Evolutionary conservation across 2,113 vertebrate genomes (phyloP).

Genomic region (Microtus oregoni): DNA sequence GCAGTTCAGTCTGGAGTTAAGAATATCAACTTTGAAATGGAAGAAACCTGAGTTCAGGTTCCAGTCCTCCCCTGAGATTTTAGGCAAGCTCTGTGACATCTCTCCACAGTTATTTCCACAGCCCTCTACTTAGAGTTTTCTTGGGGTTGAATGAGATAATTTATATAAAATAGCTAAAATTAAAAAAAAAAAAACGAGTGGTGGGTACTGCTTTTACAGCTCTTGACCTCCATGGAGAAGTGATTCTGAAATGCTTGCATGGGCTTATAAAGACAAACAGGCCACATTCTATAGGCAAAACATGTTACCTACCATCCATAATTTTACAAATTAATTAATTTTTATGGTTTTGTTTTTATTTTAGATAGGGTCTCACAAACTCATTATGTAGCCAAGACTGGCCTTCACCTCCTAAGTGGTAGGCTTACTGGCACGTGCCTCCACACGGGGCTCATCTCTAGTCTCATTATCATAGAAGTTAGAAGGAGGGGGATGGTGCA

Average conservation of each 20-base stretch:
- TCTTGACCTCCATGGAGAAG: background rate
- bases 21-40: conserved; percentile 46
- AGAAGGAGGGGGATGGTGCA: background rate
- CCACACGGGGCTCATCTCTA: background rate
- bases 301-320: background rate
- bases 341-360: background rate
- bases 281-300: background rate
- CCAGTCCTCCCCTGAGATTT: background rate
- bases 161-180: background rate
- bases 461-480: background rate
- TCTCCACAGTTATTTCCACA: background rate
- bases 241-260: background rate
- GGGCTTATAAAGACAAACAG: background rate
- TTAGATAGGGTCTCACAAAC: background rate
- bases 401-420: background rate
- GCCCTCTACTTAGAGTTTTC: background rate
- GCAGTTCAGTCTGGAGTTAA: background rate
- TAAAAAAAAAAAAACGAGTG: background rate
- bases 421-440: background rate
- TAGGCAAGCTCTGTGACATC: background rate
- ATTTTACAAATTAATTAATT: background rate
- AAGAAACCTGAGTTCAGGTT: conserved; percentile 21
- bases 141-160: background rate
- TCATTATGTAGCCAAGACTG: background rate
- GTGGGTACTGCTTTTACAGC: background rate